Evolutionary conservation across 2,888 invertebrate genomes (phyloP).

Genomic region (Pharmacophagus antenor): DNA sequence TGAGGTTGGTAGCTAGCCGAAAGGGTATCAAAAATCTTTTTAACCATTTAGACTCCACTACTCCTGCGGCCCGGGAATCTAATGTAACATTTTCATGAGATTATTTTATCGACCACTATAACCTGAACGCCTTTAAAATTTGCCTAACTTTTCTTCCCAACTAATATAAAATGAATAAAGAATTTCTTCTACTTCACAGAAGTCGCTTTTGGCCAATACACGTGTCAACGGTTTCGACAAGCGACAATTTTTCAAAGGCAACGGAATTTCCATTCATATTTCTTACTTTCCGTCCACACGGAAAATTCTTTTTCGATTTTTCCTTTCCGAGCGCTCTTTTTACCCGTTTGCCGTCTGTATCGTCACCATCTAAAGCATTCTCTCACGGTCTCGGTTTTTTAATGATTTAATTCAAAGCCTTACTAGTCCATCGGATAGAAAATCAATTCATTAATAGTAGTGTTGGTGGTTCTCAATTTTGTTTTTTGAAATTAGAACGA

Average conservation of each 20-base stretch:
- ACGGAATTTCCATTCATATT: neutral
- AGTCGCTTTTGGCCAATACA: neutral
- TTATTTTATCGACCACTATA: too few relatives aligned
- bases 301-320: constrained; percentile 14
- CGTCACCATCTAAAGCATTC: neutral
- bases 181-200: neutral
- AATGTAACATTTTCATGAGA: too few relatives aligned
- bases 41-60: too few relatives aligned
- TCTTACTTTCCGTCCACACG: constrained; percentile 4
- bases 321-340: neutral
- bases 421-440: neutral
- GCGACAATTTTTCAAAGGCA: neutral
- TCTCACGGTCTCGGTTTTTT: neutral
- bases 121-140: too few relatives aligned
- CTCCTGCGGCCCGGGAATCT: too few relatives aligned
- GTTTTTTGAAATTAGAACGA: neutral
- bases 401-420: neutral
- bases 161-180: neutral
- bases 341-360: neutral
- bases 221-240: too few relatives aligned
- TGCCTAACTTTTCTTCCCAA: too few relatives aligned
- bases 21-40: too few relatives aligned
- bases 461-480: too few relatives aligned
- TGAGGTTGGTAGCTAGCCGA: too few relatives aligned
- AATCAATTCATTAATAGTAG: too few relatives aligned